Evolutionary conservation across 2,888 invertebrate genomes (phyloP).

Genomic region (Parnassius smintheus): DNA sequence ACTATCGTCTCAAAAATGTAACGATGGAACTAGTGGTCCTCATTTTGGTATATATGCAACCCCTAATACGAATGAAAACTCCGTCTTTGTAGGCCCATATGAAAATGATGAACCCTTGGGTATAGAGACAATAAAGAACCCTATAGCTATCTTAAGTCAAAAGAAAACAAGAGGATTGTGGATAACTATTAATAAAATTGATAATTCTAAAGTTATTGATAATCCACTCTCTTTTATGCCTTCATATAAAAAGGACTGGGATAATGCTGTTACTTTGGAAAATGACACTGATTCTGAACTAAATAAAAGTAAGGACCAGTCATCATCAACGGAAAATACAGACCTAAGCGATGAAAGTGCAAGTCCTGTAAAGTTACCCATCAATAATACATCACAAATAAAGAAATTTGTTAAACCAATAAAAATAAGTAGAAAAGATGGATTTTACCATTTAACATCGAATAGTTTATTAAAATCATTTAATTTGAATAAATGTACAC

Average conservation of each 20-base stretch:
- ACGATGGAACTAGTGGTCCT: slow-evolving; percentile 41
- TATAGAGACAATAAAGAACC: slow-evolving; percentile 61
- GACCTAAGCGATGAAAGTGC: slow-evolving; percentile 28
- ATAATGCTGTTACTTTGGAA: slow-evolving; percentile 38
- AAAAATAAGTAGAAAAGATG: slow-evolving; percentile 59
- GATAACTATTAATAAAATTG: slow-evolving; percentile 63
- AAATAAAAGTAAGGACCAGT: background rate
- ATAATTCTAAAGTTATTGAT: slow-evolving; percentile 63
- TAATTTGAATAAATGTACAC: slow-evolving; percentile 15
- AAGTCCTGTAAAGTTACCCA: slow-evolving; percentile 17
- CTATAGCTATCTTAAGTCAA: slow-evolving; percentile 33
- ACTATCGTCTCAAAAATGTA: slow-evolving; percentile 59
- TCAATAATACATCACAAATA: background rate
- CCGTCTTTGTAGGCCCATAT: slow-evolving; percentile 71
- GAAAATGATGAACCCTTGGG: slow-evolving; percentile 62
- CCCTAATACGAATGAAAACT: slow-evolving; percentile 53
- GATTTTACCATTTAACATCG: slow-evolving; percentile 53
- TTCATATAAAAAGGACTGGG: slow-evolving; percentile 24
- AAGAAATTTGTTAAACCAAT: slow-evolving; percentile 58
- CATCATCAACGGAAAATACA: slow-evolving; percentile 18
- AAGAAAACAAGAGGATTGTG: slow-evolving; percentile 63
- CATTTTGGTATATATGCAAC: slow-evolving; percentile 73
- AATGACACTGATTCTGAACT: slow-evolving; percentile 21
- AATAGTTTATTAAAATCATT: slow-evolving; percentile 41
- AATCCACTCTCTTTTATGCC: slow-evolving; percentile 64